Base-by-base conservation (phyloP, 2,113 vertebrate species). In the Perca fluviatilis region DNA sequence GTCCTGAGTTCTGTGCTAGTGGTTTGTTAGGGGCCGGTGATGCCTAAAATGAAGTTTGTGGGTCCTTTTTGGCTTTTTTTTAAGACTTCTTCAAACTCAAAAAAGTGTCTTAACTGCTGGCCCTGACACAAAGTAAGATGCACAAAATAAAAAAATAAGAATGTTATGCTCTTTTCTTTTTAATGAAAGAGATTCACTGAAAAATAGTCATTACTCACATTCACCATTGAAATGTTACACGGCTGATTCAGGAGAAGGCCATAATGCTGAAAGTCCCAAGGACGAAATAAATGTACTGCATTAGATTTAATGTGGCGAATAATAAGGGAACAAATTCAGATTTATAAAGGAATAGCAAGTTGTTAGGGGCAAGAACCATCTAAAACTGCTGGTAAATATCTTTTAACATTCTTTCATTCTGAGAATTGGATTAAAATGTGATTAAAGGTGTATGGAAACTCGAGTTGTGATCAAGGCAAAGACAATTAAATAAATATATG, bases 351-450 rank as follows among this genome's bases (percentile, higher is more conserved):
- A 77, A 64, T 15, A 49, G 54, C 25, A 25, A 62, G 56, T 63
- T 12, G 1, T 51, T 50, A 8, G 74, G 16, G 49, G 40, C 21
- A 3, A 36, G n/a, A 33, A 19, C 27, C 1, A 0, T n/a, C 13
- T 19, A 61, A 46, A 71, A 18, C 58, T 0, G 2, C 7, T 1
- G 15, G 43, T n/a, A 56, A 71, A 70, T 57, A 30, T 50, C 56
- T 72, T 46, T 54, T 27, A 72, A 58, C 25, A 67, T 79, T 74
- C 70, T 19, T 3, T 62, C 49, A 6, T 77, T 80, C 67, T 27
- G 2, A 70, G 47, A 77, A 77, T 61, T 43, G 8, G 18, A 66
- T 60, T 16, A 9, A 61, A 71, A 53, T 58, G 15, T 77, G 46
- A 62, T 62, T 75, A 61, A 70, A n/a, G 64, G 83, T 43, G 33